A percentile compares a stretch with the other conserved stretches of the same genome.
Evolutionary conservation across 2,113 vertebrate genomes (phyloP).

Genomic region (Pedetes capensis): DNA sequence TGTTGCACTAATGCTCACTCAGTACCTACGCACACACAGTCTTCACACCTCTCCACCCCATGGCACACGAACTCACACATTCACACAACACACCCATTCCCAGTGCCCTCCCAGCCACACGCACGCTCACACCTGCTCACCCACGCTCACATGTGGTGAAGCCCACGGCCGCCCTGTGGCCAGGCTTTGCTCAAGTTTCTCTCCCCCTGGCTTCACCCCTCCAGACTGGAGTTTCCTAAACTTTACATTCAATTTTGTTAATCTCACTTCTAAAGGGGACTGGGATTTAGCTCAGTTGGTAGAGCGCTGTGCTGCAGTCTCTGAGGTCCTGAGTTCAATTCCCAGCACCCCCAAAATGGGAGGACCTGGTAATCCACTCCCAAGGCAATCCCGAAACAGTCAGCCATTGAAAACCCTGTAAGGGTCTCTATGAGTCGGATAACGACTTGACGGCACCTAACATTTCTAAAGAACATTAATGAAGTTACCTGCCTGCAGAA

Average conservation of each 20-base stretch:
- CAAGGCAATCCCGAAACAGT: too few relatives aligned
- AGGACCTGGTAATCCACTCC: too few relatives aligned
- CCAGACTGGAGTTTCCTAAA: neutral
- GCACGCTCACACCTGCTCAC: neutral
- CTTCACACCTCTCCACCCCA: neutral
- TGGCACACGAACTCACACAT: neutral
- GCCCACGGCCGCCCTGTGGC: neutral
- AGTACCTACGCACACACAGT: accelerated
- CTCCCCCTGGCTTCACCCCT: neutral
- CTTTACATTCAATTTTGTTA: neutral
- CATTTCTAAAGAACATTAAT: too few relatives aligned
- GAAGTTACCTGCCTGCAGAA: neutral
- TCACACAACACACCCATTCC: neutral
- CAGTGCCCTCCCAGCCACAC: neutral
- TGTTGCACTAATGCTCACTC: too few relatives aligned
- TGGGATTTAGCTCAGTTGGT: too few relatives aligned
- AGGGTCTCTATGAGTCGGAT: too few relatives aligned
- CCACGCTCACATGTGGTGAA: neutral
- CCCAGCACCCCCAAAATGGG: too few relatives aligned
- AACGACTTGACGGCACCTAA: too few relatives aligned
- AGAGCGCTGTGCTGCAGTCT: too few relatives aligned
- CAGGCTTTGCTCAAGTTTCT: accelerated
- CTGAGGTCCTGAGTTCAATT: too few relatives aligned
- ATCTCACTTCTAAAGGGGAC: too few relatives aligned
- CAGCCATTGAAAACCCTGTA: too few relatives aligned